Conservation (phyloP, 1,140 invertebrate species). For the Euura saliciscinereae region DNA sequence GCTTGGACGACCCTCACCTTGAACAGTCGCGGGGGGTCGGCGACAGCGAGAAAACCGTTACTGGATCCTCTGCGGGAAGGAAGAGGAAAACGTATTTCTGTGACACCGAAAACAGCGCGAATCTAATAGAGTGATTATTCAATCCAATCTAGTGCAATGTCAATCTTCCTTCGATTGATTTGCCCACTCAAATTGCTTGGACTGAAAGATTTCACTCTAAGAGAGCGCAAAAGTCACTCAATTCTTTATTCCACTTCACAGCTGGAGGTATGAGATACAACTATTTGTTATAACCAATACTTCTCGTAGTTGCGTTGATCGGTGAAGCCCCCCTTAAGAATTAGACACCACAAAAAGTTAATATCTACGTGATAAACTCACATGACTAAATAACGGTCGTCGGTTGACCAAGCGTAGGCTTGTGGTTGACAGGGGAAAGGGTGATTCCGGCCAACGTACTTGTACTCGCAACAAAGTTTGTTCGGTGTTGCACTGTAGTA, state of each 20-base stretch:
- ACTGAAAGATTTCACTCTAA: no score
- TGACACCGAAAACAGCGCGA: no score
- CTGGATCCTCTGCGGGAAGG: neutral
- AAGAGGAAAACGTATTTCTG: neutral
- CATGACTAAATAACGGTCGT: conserved; percentile 4
- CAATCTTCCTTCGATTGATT: no score
- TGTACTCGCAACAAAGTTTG: conserved; percentile 2
- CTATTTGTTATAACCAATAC: no score
- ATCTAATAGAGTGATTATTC: no score
- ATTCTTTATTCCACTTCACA: neutral
- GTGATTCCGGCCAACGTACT: neutral
- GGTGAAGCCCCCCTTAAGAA: no score
- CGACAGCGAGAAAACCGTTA: neutral
- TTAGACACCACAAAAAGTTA: no score
- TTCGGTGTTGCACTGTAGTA: neutral
- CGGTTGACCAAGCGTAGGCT: neutral
- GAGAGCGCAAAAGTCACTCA: neutral
- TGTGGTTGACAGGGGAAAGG: neutral
- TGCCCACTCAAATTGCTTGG: no score
- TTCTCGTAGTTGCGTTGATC: no score
- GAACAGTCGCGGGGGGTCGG: neutral
- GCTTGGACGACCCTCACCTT: neutral
- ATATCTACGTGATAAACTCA: neutral
- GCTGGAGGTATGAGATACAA: no score
- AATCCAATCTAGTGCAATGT: no score